Evolutionary conservation across 2,888 invertebrate genomes (phyloP).

Genomic region (Drosophila lutescens): DNA sequence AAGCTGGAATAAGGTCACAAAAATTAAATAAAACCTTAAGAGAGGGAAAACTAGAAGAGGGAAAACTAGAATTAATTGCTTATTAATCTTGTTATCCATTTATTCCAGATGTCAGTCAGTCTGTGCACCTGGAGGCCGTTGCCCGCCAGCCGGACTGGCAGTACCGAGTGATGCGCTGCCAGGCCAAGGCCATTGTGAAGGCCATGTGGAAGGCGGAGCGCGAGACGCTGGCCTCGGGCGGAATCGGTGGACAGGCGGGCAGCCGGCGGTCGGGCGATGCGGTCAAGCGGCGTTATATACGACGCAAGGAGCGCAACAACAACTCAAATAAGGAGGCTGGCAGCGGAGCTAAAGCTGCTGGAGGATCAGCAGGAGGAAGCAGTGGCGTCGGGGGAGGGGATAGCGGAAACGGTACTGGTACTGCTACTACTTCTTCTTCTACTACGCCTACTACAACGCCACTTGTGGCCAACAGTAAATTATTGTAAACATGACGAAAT

Average conservation of each 20-base stretch:
- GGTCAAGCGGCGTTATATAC: conserved; percentile 79
- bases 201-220: conserved; percentile 82
- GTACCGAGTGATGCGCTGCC: conserved; percentile 84
- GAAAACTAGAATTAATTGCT: neutral
- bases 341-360: conserved; percentile 33
- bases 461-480: conserved; percentile 85
- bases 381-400: conserved; percentile 60
- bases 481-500: conserved; percentile 85
- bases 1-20: no score
- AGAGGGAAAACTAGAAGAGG: neutral
- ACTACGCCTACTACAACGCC: conserved; percentile 83
- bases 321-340: conserved; percentile 55
- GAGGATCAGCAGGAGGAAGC: conserved; percentile 28
- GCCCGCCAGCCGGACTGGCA: conserved; percentile 93
- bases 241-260: conserved; percentile 47
- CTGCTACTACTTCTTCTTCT: conserved; percentile 80
- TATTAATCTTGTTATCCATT: neutral
- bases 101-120: conserved; percentile 87
- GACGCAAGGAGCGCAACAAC: conserved; percentile 78
- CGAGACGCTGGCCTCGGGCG: conserved; percentile 74
- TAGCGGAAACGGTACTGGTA: conserved; percentile 82
- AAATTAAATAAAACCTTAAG: neutral
- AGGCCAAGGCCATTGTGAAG: conserved; percentile 84
- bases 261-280: conserved; percentile 63
- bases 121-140: conserved; percentile 89